Base-by-base conservation (phyloP, 2,113 vertebrate genomes). In the Tragelaphus scriptus region DNA sequence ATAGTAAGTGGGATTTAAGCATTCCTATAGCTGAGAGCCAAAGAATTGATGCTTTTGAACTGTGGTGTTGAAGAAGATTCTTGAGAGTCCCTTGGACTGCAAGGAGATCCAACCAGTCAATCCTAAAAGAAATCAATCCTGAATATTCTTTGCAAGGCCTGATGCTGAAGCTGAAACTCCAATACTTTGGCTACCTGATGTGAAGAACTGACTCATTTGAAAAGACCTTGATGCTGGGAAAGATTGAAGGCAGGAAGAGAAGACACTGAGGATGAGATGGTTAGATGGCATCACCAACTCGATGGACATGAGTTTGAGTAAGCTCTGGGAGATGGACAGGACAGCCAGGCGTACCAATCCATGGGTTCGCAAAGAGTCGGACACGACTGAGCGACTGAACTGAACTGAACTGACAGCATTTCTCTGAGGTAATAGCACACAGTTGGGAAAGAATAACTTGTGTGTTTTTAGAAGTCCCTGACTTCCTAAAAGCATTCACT, bases 401-500 rank as follows among this genome's bases (percentile, higher is more conserved):
- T 40, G n/a, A 71, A 71, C n/a, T 71, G 68, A 71, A 40, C 19
- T 40, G n/a, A 13, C 5, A 23, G 6, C 49, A 85, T 61, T 71
- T 75, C 51, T 14, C 8, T 19, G n/a, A 90, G 14, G 1, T 58
- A 84, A 40, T 77, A 59, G 19, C 1, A 0, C 25, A 23, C 14
- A n/a, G 51, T 17, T 90, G 61, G 36, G 40, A 53, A 79, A 51
- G 17, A 68, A 5, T 19, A 32, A 63, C 10, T 36, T 88, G 8
- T 25, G 4, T 75, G 11, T 55, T 95, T 81, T n/a, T 32, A 58
- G 2, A 93, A 91, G 55, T 85, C 47, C 55, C 65, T 82, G 59
- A 75, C n/a, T 92, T 68, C 32, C 79, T 90, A 32, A 80, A 84
- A 75, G 2, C 23, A 28, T 80, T 96, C 32, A 63, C 36, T 49